A percentile compares a stretch with the other conserved stretches of the same genome.
phyloP scores from a whole-genome alignment of 2,888 invertebrate species.

The Catonia carolina region DNA sequence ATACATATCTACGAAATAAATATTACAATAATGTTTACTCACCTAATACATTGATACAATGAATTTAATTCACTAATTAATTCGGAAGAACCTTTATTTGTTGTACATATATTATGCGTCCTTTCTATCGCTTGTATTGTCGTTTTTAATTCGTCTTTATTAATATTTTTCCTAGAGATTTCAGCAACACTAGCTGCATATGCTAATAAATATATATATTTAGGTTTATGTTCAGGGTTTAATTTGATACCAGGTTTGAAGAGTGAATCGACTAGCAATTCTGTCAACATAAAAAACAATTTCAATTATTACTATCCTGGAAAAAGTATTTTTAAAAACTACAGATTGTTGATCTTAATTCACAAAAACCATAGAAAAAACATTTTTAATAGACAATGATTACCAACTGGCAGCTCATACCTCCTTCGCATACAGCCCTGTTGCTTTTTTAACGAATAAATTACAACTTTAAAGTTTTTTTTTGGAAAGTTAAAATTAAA shows the following conservation, averaged over 20 bases:
- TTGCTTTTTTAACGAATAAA: no score
- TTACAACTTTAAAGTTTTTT: no score
- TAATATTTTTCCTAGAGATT: constrained; percentile 64
- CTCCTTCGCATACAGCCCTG: no score
- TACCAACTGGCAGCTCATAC: no score
- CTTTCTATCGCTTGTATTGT: constrained; percentile 91
- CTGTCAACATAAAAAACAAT: constrained; percentile 48
- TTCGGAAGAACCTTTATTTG: constrained; percentile 88
- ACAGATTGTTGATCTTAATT: background rate
- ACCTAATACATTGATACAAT: constrained; percentile 85
- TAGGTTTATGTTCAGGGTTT: constrained; percentile 94
- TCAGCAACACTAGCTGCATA: constrained; percentile 94
- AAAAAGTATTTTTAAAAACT: constrained; percentile 2
- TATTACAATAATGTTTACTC: constrained; percentile 30
- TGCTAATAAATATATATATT: constrained; percentile 89
- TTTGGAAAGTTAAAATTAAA: no score
- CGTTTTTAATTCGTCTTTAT: constrained; percentile 85
- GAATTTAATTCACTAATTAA: constrained; percentile 85
- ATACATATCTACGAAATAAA: no score
- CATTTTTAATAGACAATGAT: no score
- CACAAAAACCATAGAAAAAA: background rate
- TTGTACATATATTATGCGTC: constrained; percentile 83
- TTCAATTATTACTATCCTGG: no score
- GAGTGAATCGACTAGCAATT: constrained; percentile 84
- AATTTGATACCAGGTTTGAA: constrained; percentile 92